Conservation (phyloP, 2,888 invertebrate genomes). For the Saturnia japonica region DNA sequence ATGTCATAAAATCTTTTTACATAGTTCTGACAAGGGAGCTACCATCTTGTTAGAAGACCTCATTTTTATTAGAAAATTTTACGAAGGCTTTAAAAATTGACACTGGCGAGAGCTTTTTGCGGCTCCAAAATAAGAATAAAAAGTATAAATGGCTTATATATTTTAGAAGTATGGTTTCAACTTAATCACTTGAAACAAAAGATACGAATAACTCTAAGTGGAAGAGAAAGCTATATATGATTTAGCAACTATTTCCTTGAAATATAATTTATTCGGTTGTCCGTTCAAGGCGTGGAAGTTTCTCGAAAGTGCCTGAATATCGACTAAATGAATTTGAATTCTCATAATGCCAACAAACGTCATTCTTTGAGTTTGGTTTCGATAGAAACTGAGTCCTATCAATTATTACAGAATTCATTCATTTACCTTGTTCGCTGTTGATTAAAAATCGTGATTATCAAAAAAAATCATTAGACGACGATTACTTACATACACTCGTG, state of each 20-base stretch:
- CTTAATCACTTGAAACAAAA: constrained; percentile 1
- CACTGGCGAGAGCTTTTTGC: no score
- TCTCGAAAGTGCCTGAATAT: constrained; percentile 43
- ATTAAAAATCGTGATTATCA: neutral
- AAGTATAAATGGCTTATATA: no score
- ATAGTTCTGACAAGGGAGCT: no score
- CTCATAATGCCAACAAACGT: constrained; percentile 24
- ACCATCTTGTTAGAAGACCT: no score
- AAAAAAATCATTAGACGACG: neutral
- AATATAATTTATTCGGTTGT: constrained; percentile 19
- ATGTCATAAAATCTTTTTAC: no score
- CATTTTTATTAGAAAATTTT: no score
- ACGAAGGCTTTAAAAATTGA: no score
- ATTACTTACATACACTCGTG: constrained; percentile 10
- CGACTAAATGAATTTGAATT: constrained; percentile 20
- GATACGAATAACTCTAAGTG: constrained; percentile 22
- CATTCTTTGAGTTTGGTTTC: neutral
- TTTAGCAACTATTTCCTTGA: neutral
- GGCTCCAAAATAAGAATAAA: no score
- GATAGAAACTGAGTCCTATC: no score
- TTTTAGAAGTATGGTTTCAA: neutral
- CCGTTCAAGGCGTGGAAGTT: constrained; percentile 38
- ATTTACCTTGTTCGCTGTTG: neutral
- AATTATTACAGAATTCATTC: neutral
- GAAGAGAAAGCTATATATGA: constrained; percentile 19